Conservation (phyloP, 2,888 invertebrate species). For the Geophilus truncorum region DNA sequence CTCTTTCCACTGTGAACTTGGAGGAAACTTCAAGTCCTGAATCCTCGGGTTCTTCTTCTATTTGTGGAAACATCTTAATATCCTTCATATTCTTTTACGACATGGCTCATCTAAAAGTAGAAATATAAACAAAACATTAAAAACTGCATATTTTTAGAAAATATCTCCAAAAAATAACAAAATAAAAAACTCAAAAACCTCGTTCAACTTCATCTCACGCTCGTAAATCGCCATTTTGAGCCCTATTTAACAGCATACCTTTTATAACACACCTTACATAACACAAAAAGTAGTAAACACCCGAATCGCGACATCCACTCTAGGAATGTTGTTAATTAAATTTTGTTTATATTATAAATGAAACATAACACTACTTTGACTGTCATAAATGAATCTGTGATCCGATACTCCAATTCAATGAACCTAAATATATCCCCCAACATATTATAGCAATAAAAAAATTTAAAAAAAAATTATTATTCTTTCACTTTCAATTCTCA, state of each 20-base stretch:
- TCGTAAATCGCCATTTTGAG: too few relatives aligned
- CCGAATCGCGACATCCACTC: not conserved
- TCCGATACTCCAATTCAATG: too few relatives aligned
- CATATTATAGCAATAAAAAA: not conserved
- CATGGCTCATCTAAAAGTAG: not conserved
- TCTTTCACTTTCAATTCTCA: too few relatives aligned
- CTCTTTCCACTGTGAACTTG: not conserved
- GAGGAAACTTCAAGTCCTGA: slow-evolving; percentile 28
- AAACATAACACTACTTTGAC: not conserved
- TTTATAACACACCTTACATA: not conserved
- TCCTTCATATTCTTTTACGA: slow-evolving; percentile 30
- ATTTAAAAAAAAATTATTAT: not conserved
- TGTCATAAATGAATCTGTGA: not conserved
- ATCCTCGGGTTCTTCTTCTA: slow-evolving; percentile 34
- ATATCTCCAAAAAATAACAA: too few relatives aligned
- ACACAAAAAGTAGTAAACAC: not conserved
- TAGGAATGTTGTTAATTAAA: not conserved
- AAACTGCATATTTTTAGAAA: too few relatives aligned
- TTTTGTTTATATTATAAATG: not conserved
- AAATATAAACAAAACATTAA: not conserved
- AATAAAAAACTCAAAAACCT: too few relatives aligned
- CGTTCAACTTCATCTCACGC: too few relatives aligned
- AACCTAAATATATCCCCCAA: not conserved
- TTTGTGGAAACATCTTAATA: slow-evolving; percentile 35
- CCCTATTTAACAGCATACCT: too few relatives aligned